Conservation (phyloP, 2,888 invertebrate genomes). For the Polyommatus icarus region DNA sequence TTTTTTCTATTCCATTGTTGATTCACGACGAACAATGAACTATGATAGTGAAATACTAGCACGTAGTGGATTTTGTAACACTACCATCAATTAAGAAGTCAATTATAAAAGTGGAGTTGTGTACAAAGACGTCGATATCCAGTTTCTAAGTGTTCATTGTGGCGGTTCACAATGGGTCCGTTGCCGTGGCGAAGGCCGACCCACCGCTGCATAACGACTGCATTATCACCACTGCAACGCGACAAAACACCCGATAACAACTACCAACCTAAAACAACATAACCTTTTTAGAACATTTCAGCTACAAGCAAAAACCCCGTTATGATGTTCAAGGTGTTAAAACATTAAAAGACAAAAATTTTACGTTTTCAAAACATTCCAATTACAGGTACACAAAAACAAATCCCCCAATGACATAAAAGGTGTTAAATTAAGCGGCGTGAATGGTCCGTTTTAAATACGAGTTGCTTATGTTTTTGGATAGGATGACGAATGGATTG, state of each 20-base stretch:
- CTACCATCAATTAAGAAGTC: conserved; percentile 41
- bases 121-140: conserved; percentile 68
- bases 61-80: conserved; percentile 34
- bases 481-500: not conserved
- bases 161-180: conserved; percentile 65
- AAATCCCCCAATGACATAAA: not conserved
- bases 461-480: not conserved
- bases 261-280: not conserved
- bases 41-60: conserved; percentile 30
- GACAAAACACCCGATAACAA: conserved; percentile 44
- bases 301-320: not conserved
- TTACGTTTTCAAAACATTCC: not conserved
- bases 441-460: not conserved
- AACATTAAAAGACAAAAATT: not conserved
- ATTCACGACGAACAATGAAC: conserved; percentile 16
- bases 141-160: conserved; percentile 75
- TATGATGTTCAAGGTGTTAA: not conserved
- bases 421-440: not conserved
- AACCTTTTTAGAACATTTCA: not conserved
- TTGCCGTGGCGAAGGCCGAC: conserved; percentile 74
- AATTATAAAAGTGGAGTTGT: conserved; percentile 59
- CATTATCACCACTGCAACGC: conserved; percentile 54
- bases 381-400: not conserved
- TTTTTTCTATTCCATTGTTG: conserved; percentile 5
- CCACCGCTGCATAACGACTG: conserved; percentile 69